Evolutionary conservation across 1,140 invertebrate genomes (phyloP), one percentile per base, ranked within the genome.

Genomic region (Ceratina calcarata): DNA sequence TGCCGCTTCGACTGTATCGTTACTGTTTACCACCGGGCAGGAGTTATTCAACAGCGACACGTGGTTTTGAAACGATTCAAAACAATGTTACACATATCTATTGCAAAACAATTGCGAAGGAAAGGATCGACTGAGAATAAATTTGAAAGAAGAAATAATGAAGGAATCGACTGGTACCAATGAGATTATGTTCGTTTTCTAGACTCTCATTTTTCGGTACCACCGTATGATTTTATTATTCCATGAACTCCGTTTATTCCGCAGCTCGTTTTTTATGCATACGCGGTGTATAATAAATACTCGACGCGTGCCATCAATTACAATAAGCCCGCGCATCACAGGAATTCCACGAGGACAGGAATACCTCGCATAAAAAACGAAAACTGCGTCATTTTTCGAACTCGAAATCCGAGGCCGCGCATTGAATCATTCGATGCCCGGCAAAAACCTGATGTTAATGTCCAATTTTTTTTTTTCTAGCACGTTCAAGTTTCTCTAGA

Each of bases 321-420:
- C 69, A 71, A 71, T 60, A 60, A 60, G 15, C 32, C 32, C 32
- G 8, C 57, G 27, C 20, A 71, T 22, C 69, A 18, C 69, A 45
- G 51, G 20, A 60, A 71, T 71, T 71, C 32, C 32, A 60, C 57
- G 32, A 20, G 3, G 57, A 45, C 32, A 45, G 45, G 58, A 37
- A 71, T 60, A 71, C 58, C 58, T 73, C 60, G n/a, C 24, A 51
- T 73, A 64, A 73, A 62, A 64, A 20, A 51, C 37, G 60, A 10
- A 73, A 64, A 22, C 32, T 37, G n/a, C 69, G 3, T 32, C 37
- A 16, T 27, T 53, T 68, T 6, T 20, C 22, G 67, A 15, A 69
- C 22, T 69, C 3, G 18, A 62, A 62, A 51, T n/a, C 61, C 24
- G 24, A 69, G 18, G 18, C 37, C 24, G 51, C 15, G 6, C 67